Base-by-base conservation (phyloP, 23 tunicate genomes). In the Ciona savignyi region DNA sequence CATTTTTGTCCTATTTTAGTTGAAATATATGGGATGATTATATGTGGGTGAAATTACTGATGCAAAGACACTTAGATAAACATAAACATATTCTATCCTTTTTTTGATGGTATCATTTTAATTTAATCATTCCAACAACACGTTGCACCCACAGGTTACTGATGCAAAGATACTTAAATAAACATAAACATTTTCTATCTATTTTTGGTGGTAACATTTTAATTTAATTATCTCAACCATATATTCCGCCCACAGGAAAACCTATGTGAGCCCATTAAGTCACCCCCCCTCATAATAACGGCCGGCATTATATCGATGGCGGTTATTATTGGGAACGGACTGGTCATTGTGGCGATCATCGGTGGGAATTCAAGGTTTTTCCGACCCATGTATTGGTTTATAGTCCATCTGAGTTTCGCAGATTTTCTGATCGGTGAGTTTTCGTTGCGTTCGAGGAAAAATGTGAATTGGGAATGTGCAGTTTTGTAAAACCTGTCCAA, bases 381-480 rank as follows among this genome's bases (percentile, higher is more conserved):
- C 63, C 89, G 97, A 1, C 97, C 97, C 61, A 90, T 90, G 89
- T 90, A 78, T 51, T 90, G 97, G 97, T 70, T 90, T 26, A 90
- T 90, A 21, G 76, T 83, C 31, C 87, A 90, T 63, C 71, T 90
- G 23, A 83, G 97, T 56, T 35, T 61, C 48, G 69, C 97, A 0
- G 97, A 90, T 49, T 62, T 83, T 0, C 34, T 79, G 6, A 74
- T 90, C 0, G 97, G 97, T 84, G 61, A 70, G 82, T 56, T 21
- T n/a, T n/a, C n/a, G n/a, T n/a, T n/a, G n/a, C n/a, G n/a, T n/a
- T n/a, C n/a, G n/a, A n/a, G n/a, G n/a, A n/a, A n/a, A n/a, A n/a
- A n/a, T n/a, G n/a, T n/a, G n/a, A n/a, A n/a, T n/a, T n/a, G n/a
- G n/a, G n/a, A n/a, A n/a, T n/a, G n/a, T n/a, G n/a, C n/a, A n/a